Conservation (phyloP, 2,888 invertebrate species). For the Agelastica alni region DNA sequence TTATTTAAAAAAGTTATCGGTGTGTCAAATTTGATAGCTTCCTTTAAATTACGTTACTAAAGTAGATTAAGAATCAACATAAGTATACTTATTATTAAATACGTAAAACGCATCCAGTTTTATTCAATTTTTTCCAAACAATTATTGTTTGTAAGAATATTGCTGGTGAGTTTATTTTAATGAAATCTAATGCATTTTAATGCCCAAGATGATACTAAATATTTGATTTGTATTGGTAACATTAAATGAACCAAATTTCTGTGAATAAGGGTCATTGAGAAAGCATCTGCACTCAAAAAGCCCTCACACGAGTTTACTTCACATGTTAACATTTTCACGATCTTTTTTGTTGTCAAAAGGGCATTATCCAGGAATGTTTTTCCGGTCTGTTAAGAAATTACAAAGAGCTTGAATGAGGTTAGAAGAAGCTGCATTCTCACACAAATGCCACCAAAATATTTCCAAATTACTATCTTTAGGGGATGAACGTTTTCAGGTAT, state of each 20-base stretch:
- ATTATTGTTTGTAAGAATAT: no score
- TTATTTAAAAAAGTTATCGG: no score
- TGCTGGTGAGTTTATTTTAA: no score
- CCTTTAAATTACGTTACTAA: no score
- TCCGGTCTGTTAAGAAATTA: slow-evolving; percentile 33
- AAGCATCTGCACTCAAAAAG: slow-evolving; percentile 5
- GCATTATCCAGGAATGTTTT: slow-evolving; percentile 32
- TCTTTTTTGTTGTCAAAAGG: slow-evolving; percentile 23
- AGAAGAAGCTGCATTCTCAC: slow-evolving; percentile 27
- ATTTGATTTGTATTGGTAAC: background rate
- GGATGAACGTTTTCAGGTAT: slow-evolving; percentile 35
- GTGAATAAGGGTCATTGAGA: background rate
- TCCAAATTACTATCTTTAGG: slow-evolving; percentile 40
- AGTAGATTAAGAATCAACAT: no score
- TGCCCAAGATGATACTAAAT: background rate
- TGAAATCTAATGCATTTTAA: no score
- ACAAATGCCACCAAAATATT: slow-evolving; percentile 41
- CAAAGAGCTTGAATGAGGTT: slow-evolving; percentile 27
- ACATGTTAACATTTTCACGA: slow-evolving; percentile 4
- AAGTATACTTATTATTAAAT: no score
- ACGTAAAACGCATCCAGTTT: no score
- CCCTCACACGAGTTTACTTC: slow-evolving; percentile 8
- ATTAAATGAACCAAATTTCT: background rate
- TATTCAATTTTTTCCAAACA: no score
- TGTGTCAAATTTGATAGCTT: no score